Conservation (phyloP, 2,888 invertebrate genomes). For the Heliconius sara region DNA sequence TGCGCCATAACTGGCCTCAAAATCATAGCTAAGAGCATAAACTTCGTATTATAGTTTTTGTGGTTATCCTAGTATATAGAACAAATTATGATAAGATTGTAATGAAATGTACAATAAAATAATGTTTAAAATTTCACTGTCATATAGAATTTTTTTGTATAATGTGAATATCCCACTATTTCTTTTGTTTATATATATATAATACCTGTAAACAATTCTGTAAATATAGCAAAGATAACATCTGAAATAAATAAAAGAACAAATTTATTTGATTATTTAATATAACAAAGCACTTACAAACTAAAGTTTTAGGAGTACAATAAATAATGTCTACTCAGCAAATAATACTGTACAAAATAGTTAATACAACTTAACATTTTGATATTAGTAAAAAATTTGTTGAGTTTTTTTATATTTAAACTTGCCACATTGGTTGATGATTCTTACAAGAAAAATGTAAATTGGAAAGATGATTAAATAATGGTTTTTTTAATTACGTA, state of each 20-base stretch:
- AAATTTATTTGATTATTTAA: constrained; percentile 54
- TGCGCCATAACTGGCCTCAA: no score
- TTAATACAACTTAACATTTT: constrained; percentile 76
- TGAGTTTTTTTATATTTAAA: background rate
- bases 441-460: background rate
- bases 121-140: no score
- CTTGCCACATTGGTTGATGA: background rate
- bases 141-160: no score
- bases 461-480: no score
- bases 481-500: background rate
- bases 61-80: no score
- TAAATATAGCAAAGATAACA: background rate
- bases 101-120: no score
- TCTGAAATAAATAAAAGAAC: background rate
- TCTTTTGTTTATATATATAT: no score
- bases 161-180: no score
- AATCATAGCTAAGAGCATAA: no score
- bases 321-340: constrained; percentile 82
- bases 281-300: constrained; percentile 80
- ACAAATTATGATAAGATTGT: no score
- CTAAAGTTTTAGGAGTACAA: constrained; percentile 73
- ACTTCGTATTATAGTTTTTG: no score
- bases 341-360: constrained; percentile 83
- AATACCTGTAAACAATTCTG: background rate
- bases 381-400: background rate